Evolutionary conservation across 2,888 invertebrate genomes (phyloP).

Genomic region (Drosophila gaucha): DNA sequence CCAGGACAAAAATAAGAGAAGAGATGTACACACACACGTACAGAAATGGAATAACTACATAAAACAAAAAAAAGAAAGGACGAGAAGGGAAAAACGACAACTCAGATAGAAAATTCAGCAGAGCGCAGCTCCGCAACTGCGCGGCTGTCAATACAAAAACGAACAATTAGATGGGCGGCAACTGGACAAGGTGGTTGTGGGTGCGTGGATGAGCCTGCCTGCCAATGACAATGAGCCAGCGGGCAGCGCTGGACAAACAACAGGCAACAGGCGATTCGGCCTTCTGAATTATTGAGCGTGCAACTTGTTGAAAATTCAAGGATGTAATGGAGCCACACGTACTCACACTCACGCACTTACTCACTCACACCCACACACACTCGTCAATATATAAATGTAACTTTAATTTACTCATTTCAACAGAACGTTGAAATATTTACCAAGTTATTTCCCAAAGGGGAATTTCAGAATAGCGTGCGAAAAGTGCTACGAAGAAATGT

Average conservation of each 20-base stretch:
- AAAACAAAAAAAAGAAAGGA: constrained; percentile 37
- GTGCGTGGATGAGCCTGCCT: constrained; percentile 13
- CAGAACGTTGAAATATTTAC: constrained; percentile 62
- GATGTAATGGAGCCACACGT: constrained; percentile 41
- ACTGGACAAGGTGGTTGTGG: constrained; percentile 10
- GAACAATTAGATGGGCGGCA: constrained; percentile 62
- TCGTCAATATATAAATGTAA: constrained; percentile 28
- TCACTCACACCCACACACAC: not conserved
- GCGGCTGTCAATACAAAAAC: constrained; percentile 73
- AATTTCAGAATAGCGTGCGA: constrained; percentile 37
- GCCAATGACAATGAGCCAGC: constrained; percentile 53
- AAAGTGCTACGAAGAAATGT: constrained; percentile 18
- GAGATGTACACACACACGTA: constrained; percentile 31
- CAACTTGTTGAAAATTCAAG: constrained; percentile 76
- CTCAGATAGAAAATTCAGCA: constrained; percentile 62
- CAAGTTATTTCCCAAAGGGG: constrained; percentile 63
- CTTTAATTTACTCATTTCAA: constrained; percentile 72
- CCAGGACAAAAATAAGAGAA: constrained; percentile 38
- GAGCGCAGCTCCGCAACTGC: constrained; percentile 72
- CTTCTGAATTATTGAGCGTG: constrained; percentile 74
- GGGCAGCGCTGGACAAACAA: constrained; percentile 11
- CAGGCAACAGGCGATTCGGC: constrained; percentile 64
- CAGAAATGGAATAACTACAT: constrained; percentile 41
- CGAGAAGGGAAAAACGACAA: constrained; percentile 33
- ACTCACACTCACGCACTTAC: not conserved